These are phyloP conservation scores for Macrosiphum euphorbiae DNA, from an alignment of 2,888 invertebrate species.

Conservation along the genomic window DNA sequence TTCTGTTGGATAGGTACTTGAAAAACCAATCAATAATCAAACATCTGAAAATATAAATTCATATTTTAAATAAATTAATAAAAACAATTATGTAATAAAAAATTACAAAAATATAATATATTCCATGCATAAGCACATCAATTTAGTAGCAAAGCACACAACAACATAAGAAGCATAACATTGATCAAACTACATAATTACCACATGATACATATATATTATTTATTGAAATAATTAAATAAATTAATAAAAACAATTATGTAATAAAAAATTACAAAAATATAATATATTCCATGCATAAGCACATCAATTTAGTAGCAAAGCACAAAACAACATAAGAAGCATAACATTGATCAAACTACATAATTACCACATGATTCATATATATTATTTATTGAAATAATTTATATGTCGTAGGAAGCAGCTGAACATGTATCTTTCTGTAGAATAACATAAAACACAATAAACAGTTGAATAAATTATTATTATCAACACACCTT, in stretches of 20 bases:
- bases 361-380: not conserved
- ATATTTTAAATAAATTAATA: not conserved
- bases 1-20: not conserved
- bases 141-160: not conserved
- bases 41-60: not conserved
- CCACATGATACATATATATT: not conserved
- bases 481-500: constrained; percentile 4
- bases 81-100: not conserved
- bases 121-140: not conserved
- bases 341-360: not conserved
- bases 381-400: not conserved
- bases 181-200: not conserved
- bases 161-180: not conserved
- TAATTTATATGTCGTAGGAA: not conserved
- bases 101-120: not conserved
- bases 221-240: not conserved
- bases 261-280: not conserved
- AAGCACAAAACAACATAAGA: not conserved
- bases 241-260: not conserved
- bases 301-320: not conserved
- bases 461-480: not conserved
- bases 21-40: not conserved
- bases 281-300: not conserved
- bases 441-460: constrained; percentile 14
- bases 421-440: not conserved